Evolutionary conservation across 2,113 vertebrate species (phyloP).

Genomic region (Lophochroa leadbeateri): DNA sequence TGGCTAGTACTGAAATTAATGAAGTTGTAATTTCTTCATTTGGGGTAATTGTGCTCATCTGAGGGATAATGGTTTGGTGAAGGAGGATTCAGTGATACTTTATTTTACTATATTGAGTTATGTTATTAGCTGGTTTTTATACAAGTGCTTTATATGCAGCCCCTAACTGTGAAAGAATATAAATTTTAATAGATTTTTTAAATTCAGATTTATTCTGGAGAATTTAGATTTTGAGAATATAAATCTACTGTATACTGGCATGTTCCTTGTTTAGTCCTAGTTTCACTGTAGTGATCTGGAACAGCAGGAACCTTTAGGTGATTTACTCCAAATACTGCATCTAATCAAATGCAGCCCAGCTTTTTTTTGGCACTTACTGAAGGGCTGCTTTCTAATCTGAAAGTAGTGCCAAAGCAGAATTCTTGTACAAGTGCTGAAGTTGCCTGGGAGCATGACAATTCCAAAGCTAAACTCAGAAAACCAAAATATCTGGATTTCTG

Average conservation of each 20-base stretch:
- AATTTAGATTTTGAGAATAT: background rate
- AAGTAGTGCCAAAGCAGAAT: background rate
- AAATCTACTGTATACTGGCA: fast-evolving
- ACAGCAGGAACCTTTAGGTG: background rate
- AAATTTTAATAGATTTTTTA: background rate
- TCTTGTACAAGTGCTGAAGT: background rate
- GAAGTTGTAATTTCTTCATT: background rate
- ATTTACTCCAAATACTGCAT: background rate
- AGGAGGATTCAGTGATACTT: background rate
- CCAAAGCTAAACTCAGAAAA: background rate
- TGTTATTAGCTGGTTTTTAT: background rate
- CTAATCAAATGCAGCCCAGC: background rate
- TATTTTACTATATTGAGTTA: background rate
- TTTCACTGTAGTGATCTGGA: background rate
- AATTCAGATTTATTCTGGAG: background rate
- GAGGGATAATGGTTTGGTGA: background rate
- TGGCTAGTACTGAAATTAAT: background rate
- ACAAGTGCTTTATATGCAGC: background rate
- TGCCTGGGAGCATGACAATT: background rate
- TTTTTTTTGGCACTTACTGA: background rate
- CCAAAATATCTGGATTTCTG: background rate
- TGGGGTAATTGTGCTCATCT: background rate
- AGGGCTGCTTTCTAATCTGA: background rate
- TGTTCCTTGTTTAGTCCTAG: background rate
- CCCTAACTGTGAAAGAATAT: background rate